These are phyloP conservation scores for Atta texana DNA, from an alignment of 1,140 invertebrate species.

Conservation along the genomic window DNA sequence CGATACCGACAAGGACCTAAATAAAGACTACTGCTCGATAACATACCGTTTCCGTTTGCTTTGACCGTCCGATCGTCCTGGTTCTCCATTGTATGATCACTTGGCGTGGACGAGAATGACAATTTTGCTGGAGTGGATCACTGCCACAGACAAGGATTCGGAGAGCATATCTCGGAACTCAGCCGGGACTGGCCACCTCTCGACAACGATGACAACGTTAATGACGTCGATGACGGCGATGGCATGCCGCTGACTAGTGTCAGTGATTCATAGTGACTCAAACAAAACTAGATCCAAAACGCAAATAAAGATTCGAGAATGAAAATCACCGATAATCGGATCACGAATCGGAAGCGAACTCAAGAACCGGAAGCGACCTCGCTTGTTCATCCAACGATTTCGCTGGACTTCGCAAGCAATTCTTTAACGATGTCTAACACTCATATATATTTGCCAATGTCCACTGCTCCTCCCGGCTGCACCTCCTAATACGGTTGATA, in stretches of 20 bases:
- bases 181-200: constrained; percentile 34
- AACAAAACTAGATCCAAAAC: not conserved
- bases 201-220: not conserved
- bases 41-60: constrained; percentile 74
- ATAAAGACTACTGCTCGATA: not conserved
- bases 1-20: not conserved
- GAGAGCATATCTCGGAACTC: constrained; percentile 36
- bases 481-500: not conserved
- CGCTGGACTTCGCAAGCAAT: not conserved
- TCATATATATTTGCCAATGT: not conserved
- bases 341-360: not conserved
- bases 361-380: not conserved
- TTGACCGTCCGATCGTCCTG: constrained; percentile 61
- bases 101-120: not conserved
- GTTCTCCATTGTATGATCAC: constrained; percentile 74
- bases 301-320: not conserved
- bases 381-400: not conserved
- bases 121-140: constrained; percentile 63
- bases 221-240: not conserved
- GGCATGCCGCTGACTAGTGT: constrained; percentile 27
- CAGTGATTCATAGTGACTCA: constrained; percentile 11
- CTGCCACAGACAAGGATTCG: constrained; percentile 45
- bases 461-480: not conserved
- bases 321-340: not conserved
- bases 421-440: not conserved